Evolutionary conservation across 2,113 vertebrate genomes (phyloP), one percentile per base, ranked within the genome.

Genomic region (Ploceus nigricollis): DNA sequence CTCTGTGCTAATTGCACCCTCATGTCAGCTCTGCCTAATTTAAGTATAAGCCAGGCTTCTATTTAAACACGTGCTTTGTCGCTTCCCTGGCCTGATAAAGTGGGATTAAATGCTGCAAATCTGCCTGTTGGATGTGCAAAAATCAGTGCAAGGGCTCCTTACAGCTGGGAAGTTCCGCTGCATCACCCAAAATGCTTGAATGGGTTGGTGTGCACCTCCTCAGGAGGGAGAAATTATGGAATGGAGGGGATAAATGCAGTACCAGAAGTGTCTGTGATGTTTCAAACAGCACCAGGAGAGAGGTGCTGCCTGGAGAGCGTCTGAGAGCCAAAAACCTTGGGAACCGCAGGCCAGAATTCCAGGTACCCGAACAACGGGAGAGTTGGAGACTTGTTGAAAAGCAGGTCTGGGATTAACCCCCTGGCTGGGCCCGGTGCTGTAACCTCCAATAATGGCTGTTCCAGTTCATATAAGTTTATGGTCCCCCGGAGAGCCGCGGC

Each of bases 291-390:
- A 1, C 15, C 19, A 44, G 40, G 30, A 65, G 11, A 30, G 35
- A 37, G 19, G 11, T 0, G 1, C 23, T 63, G 3, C 3, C 72
- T 11, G 21, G 22, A 58, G n/a, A n/a, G 42, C 1, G 6, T 17
- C 58, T 35, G 31, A 2, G 4, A 40, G 48, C 28, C 2, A 1
- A 75, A 51, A 57, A 2, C n/a, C 61, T 92, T 31, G 33, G 19
- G 51, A 83, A 37, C 9, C 1, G 0, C 0, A 0, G 69, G 21
- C 31, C 48, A 6, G 13, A 61, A 39, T 58, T 3, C 15, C 45
- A 78, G 30, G 66, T 77, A 81, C 25, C 64, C 3, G 16, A 87
- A 33, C 63, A 71, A 35, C 1, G 4, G 78, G 45, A 63, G n/a
- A 13, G 33, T n/a, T 68, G 37, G 28, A 28, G 42, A 25, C n/a